Evolutionary conservation across 1,140 invertebrate genomes (phyloP), one percentile per base, ranked within the genome.

Genomic region (Sarcophaga bullata): DNA sequence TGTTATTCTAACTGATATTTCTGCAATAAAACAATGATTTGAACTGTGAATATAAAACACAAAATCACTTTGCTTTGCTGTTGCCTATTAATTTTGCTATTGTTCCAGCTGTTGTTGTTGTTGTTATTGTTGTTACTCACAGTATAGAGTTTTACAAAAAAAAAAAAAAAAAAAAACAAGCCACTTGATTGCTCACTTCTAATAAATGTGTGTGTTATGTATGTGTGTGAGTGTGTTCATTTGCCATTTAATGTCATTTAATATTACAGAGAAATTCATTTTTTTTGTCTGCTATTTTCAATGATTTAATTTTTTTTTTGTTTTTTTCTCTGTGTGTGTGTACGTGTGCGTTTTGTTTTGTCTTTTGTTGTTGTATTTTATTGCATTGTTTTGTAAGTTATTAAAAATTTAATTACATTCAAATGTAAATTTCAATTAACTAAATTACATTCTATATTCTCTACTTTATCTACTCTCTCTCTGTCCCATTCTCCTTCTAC

Each of bases 391-490:
- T 68, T 19, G 19, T 19, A 68, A 68, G 6, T 68, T 68, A 68
- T 68, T 68, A 68, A 68, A 68, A 68, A 68, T 68, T 68, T 68
- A 68, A 68, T 68, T 68, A 25, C n/a, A 68, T 68, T 4, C 62
- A 19, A 68, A 68, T 68, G 62, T 68, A 68, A 68, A 68, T 68
- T 68, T 68, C 62, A 68, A 68, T 68, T 68, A 68, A 68, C 62
- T 19, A 68, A 68, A 68, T 68, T 37, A 37, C 25, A 37, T 37
- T 37, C 25, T 37, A 1, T 37, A 37, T 37, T 37, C 25, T 37
- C 25, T 37, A 37, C 4, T 37, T 37, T 37, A 37, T 37, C 25
- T 37, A 37, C 25, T 37, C 25, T 37, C 1, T 37, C 1, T 37
- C 25, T 37, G 1, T 4, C 1, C 25, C 4, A 37, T 37, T 37